These are phyloP conservation scores for Phycodurus eques DNA, from an alignment of 2,113 vertebrate species.

Conservation along the genomic window DNA sequence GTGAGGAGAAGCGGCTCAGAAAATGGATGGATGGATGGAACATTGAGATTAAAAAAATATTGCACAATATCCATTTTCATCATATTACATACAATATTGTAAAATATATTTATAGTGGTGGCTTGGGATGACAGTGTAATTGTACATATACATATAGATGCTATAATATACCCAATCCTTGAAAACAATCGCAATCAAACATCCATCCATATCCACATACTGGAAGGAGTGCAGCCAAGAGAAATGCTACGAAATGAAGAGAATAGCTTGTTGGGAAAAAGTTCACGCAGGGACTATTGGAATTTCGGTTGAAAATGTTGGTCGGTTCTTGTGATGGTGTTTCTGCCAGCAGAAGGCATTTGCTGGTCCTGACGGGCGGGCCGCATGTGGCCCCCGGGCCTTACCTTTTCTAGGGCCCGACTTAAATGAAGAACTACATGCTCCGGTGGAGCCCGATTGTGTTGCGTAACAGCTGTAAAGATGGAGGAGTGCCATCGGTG, in stretches of 20 bases:
- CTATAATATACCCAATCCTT: no score
- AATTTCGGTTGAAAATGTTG: no score
- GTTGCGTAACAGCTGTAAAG: slow-evolving; percentile 65
- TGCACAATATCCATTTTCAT: no score
- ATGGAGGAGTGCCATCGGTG: slow-evolving; percentile 50
- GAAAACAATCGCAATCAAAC: no score
- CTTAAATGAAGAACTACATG: slow-evolving; percentile 1
- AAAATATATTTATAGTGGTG: no score
- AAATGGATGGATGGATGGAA: no score
- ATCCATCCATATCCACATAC: neutral
- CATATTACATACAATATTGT: no score
- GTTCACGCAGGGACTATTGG: no score
- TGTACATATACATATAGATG: no score
- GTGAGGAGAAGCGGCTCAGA: no score
- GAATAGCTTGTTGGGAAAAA: neutral
- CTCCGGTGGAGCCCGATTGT: slow-evolving; percentile 32
- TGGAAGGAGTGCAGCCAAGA: neutral
- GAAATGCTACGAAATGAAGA: neutral
- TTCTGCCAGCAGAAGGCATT: neutral
- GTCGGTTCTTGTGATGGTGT: neutral
- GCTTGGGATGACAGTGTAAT: no score
- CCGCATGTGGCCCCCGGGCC: neutral
- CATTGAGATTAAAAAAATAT: neutral
- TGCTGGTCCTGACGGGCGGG: neutral
- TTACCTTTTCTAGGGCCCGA: neutral